Percentiles rank a stretch among this genome's conserved stretches.
Conservation (phyloP, 2,113 vertebrate species). For the Gallinago paraguaiae region DNA sequence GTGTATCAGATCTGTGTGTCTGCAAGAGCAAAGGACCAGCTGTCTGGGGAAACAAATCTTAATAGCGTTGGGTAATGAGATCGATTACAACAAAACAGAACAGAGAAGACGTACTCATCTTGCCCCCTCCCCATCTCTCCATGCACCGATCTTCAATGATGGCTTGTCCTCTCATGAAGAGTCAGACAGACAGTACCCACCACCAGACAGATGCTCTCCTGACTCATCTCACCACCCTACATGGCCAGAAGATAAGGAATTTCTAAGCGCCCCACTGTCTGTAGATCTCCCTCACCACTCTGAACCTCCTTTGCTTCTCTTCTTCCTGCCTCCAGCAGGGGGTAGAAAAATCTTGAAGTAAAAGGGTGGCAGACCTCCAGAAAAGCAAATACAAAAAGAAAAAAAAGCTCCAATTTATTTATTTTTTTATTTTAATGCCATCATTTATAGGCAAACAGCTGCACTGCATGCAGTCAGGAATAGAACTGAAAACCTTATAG, state of each 20-base stretch:
- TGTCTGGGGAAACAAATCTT: neutral
- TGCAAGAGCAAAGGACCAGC: neutral
- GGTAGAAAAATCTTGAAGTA: conserved; percentile 5
- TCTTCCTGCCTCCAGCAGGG: neutral
- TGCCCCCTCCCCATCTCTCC: neutral
- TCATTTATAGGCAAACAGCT: neutral
- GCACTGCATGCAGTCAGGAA: neutral
- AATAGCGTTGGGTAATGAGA: neutral
- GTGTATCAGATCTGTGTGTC: neutral
- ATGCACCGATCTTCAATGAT: neutral
- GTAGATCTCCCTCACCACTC: neutral
- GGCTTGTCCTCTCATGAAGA: neutral
- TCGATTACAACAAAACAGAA: neutral
- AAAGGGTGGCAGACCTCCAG: neutral
- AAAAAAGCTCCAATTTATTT: neutral
- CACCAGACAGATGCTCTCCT: neutral
- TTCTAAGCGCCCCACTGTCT: neutral
- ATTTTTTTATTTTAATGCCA: conserved; percentile 1
- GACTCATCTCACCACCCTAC: neutral
- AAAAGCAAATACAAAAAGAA: neutral
- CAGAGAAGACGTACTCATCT: neutral
- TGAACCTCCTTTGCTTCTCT: neutral
- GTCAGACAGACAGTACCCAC: neutral
- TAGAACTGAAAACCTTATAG: neutral
- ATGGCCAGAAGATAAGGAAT: neutral